Evolutionary conservation across 2,888 invertebrate genomes (phyloP), one percentile per base, ranked within the genome.

Genomic region (Orthosia incerta): DNA sequence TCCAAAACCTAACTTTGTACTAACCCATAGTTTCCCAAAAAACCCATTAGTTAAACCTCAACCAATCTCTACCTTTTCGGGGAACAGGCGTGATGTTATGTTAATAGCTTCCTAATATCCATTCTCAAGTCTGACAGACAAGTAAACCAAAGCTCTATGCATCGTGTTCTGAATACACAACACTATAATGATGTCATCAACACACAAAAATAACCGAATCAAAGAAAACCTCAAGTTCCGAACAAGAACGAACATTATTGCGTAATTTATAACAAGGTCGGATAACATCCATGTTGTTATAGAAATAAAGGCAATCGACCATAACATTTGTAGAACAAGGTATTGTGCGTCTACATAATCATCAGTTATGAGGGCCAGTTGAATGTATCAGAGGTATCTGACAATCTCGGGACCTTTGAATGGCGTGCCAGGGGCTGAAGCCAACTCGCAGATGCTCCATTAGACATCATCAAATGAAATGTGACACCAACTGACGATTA

Each of bases 111-210:
- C 39, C 39, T 11, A 20, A 51, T 4, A 39, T 80, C 50, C 26
- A 16, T 13, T 60, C 23, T 23, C 20, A 45, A 71, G 46, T 26
- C 45, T 39, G 39, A 39, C 13, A 9, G 20, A 15, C 4, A 39
- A 75, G 16, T 18, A 16, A 55, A 51, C 16, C n/a, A n/a, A 74
- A 62, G 45, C 45, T 31, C 2, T 4, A 50, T 18, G 31, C 12
- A 0, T 13, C 62, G 71, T 69, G 80, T 20, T 23, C 55, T 31
- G 76, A 67, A 80, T 83, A 65, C n/a, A 62, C 2, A 82, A 61
- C 48, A 15, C 9, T n/a, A 5, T 12, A 31, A 60, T 82, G 84
- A 83, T 68, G 64, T 83, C 83, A 82, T 71, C 70, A 13, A 26
- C 20, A n/a, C 31, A 57, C 46, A 61, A 50, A 70, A 68, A 71